Evolutionary conservation across 2,113 vertebrate species (phyloP), one percentile per base, ranked within the genome.

Genomic region (Suricata suricatta): DNA sequence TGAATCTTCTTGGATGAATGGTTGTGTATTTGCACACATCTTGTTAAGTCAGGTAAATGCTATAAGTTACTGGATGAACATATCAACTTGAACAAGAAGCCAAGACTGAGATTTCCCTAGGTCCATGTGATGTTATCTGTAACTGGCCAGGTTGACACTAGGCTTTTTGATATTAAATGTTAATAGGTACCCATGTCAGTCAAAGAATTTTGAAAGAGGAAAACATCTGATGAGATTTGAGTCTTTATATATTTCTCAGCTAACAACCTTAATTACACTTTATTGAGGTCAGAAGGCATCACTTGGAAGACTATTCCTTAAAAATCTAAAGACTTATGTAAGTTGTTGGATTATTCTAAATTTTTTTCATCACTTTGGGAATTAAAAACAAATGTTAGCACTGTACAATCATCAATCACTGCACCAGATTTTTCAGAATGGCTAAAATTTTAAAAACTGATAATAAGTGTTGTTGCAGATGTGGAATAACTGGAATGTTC

Each of bases 361-460:
- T 50, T 74, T 69, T 31, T 64, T 50, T 60, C 79, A 85, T 27
- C n/a, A 2, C 29, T 72, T 84, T 21, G 1, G 21, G 29, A 77
- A 86, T 77, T 86, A 90, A 93, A 96, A 81, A 35, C 95, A 86
- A 84, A 85, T 77, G 7, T 54, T 85, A 90, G 33, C 19, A 76
- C 19, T 93, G 2, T 41, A 31, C 27, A 57, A 25, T 9, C 5
- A 52, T 81, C 64, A 54, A 41, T 29, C 57, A 54, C n/a, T 68
- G 54, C 13, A 69, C 35, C 41, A 44, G 44, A 94, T 71, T 21
- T 41, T 94, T 88, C 33, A 66, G 31, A 71, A n/a, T 90, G 33
- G 8, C 10, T n/a, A 52, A 79, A 57, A 74, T 47, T 50, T 93
- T 13, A 79, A 64, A 93, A 27, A 82, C 14, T 38, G 38, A n/a